A percentile compares a stretch with the other conserved stretches of the same genome.
Conservation (phyloP, 2,888 invertebrate genomes). For the Platynereis dumerilii region DNA sequence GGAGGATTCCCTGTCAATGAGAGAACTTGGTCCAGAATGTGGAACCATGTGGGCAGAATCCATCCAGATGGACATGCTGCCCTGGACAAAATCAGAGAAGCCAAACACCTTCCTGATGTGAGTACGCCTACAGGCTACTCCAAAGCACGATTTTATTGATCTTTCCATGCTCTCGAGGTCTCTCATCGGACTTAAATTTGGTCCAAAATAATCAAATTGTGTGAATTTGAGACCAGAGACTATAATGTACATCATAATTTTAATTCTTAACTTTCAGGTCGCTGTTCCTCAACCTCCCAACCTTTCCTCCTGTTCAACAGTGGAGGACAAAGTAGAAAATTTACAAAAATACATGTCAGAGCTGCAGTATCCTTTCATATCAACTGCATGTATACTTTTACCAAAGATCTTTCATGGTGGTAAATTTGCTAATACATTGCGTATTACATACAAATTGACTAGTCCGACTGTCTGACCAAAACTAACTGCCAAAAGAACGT, state of each 20-base stretch:
- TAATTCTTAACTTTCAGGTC: constrained; percentile 53
- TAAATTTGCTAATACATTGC: no score
- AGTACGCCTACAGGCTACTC: background rate
- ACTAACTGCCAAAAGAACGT: no score
- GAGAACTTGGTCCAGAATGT: constrained; percentile 62
- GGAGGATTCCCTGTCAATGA: constrained; percentile 60
- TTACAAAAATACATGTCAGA: constrained; percentile 60
- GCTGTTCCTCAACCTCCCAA: constrained; percentile 52
- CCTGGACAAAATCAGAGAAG: constrained; percentile 43
- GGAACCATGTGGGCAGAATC: constrained; percentile 57
- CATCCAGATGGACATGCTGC: constrained; percentile 54
- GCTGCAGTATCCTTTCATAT: constrained; percentile 56
- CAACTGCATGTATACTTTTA: no score
- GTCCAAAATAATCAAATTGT: no score
- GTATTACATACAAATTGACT: no score
- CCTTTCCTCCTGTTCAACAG: constrained; percentile 42
- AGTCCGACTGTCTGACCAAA: no score
- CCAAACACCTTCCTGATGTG: constrained; percentile 46
- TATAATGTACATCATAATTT: no score
- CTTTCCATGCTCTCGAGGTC: no score
- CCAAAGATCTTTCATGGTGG: no score
- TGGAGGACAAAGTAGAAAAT: constrained; percentile 43
- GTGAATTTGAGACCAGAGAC: no score
- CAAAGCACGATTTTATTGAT: no score
- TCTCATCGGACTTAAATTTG: no score